Percentiles rank a stretch among this genome's conserved stretches.
phyloP scores from a whole-genome alignment of 2,113 vertebrate genomes.

The Nyctereutes procyonoides region DNA sequence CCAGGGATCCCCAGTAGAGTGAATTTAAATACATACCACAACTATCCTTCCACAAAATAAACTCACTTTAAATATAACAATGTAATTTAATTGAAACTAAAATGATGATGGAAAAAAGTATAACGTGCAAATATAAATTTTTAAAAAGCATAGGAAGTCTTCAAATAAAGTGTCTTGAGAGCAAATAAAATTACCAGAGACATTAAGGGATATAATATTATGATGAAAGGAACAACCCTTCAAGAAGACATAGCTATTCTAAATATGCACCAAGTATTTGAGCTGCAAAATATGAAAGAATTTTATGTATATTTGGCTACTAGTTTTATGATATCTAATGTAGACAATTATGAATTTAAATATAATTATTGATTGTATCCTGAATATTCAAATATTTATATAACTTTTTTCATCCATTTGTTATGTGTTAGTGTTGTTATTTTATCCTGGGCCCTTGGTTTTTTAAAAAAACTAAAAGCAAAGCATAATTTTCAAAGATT shows the following conservation, averaged over 20 bases:
- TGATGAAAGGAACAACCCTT: background rate
- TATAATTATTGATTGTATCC: background rate
- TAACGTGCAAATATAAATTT: background rate
- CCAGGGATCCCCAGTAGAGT: background rate
- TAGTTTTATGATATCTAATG: background rate
- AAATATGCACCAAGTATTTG: background rate
- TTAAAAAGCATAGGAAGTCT: background rate
- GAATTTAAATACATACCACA: background rate
- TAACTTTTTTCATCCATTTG: background rate
- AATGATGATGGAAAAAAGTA: background rate
- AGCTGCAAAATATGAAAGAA: background rate
- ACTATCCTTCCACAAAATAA: background rate
- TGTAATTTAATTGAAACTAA: background rate
- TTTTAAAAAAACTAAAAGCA: constrained; percentile 1
- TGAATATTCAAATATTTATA: background rate
- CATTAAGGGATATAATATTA: background rate
- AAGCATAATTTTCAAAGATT: background rate
- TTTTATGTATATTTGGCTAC: background rate
- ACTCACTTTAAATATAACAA: background rate
- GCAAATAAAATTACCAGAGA: background rate
- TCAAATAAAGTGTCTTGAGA: background rate
- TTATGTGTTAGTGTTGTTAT: background rate
- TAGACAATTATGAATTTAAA: background rate
- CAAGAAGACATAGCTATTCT: background rate
- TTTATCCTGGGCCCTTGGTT: background rate